These are phyloP conservation scores for Lepidurus apus DNA, from an alignment of 1,140 invertebrate species.

Conservation along the genomic window DNA sequence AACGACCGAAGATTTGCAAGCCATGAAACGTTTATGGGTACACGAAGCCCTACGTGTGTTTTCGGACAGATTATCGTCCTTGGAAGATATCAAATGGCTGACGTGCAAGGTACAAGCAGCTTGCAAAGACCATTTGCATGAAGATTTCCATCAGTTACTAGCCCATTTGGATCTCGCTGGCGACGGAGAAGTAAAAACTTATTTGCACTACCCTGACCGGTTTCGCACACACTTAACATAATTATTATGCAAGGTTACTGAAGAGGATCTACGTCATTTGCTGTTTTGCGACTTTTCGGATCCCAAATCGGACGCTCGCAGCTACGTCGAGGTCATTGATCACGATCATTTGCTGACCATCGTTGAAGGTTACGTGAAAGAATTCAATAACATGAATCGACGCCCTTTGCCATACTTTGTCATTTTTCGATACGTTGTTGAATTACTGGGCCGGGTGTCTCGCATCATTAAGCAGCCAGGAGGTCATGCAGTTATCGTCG, in stretches of 20 bases:
- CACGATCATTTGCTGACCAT: slow-evolving; percentile 72
- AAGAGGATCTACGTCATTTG: slow-evolving; percentile 73
- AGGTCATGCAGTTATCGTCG: slow-evolving; percentile 76
- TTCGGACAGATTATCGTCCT: slow-evolving; percentile 84
- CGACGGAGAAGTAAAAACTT: slow-evolving; percentile 43
- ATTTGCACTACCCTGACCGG: slow-evolving; percentile 32
- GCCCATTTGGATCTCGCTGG: slow-evolving; percentile 48
- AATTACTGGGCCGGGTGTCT: slow-evolving; percentile 24
- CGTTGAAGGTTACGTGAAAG: slow-evolving; percentile 83
- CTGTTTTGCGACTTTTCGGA: slow-evolving; percentile 95
- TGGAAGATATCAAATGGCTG: slow-evolving; percentile 74
- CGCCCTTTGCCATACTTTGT: slow-evolving; percentile 71
- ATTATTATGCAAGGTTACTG: slow-evolving; percentile 54
- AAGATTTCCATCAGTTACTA: slow-evolving; percentile 54
- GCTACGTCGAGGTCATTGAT: slow-evolving; percentile 83
- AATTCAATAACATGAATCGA: slow-evolving; percentile 94
- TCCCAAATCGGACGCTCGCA: slow-evolving; percentile 79
- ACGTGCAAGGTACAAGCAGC: slow-evolving; percentile 52
- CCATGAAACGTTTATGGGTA: slow-evolving; percentile 89
- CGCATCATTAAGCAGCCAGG: slow-evolving; percentile 85
- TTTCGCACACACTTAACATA: background rate
- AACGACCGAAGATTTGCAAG: slow-evolving; percentile 76
- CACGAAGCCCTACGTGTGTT: slow-evolving; percentile 88
- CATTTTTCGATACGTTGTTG: background rate
- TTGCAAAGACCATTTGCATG: slow-evolving; percentile 47